Conservation (phyloP, 2,113 vertebrate species). For the Formicarius rufipectus region DNA sequence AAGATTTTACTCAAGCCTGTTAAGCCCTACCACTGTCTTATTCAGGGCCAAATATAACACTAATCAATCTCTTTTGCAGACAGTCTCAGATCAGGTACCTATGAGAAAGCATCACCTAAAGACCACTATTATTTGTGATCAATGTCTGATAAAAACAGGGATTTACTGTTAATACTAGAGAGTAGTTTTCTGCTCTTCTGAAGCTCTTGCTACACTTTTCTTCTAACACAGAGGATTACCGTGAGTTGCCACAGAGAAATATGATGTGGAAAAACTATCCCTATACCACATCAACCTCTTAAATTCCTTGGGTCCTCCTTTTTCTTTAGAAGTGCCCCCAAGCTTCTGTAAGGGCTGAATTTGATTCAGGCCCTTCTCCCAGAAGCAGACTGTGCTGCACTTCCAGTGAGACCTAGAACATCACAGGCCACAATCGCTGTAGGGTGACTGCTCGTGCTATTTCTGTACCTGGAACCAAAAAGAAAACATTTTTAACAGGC, state of each 20-base stretch:
- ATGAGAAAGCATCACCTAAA: not conserved
- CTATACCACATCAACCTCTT: not conserved
- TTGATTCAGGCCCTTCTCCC: not conserved
- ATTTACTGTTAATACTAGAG: not conserved
- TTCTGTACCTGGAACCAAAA: not conserved
- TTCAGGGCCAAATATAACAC: not conserved
- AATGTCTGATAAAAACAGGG: not conserved
- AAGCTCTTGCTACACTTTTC: not conserved
- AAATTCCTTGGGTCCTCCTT: not conserved
- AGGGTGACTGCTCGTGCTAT: not conserved
- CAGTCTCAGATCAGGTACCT: not conserved
- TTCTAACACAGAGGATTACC: not conserved
- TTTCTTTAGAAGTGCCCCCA: not conserved
- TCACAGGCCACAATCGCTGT: rapidly evolving
- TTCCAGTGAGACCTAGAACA: not conserved
- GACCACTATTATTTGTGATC: not conserved
- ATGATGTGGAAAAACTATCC: not conserved
- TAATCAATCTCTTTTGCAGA: not conserved
- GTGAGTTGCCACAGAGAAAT: not conserved
- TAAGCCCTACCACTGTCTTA: not conserved
- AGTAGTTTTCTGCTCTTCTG: not conserved
- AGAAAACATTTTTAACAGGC: not conserved
- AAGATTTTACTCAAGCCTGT: not conserved
- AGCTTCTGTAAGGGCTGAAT: not conserved
- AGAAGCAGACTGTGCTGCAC: not conserved